Percentiles rank a stretch among this genome's conserved stretches.
These are phyloP conservation scores for Ceratitis capitata DNA, from an alignment of 1,140 invertebrate species.

Conservation along the genomic window DNA sequence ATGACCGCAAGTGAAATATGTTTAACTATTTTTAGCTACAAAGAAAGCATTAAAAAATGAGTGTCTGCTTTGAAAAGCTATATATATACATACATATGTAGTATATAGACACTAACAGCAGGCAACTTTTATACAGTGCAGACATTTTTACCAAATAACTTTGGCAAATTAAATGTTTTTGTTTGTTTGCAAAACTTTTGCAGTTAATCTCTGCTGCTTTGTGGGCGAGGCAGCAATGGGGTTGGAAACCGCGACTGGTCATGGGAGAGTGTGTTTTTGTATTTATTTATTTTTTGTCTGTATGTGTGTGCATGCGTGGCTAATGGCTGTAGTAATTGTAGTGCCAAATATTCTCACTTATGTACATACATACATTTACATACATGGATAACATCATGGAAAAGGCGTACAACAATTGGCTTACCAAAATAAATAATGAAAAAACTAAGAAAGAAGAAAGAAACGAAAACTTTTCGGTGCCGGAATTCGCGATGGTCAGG, in stretches of 20 bases:
- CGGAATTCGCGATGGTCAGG: constrained; percentile 16
- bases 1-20: not conserved
- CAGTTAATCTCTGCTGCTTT: not conserved
- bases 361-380: no score
- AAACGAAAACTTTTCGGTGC: not conserved
- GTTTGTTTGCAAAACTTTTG: not conserved
- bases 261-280: not conserved
- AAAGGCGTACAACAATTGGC: not conserved
- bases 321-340: constrained; percentile 10
- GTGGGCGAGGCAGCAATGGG: not conserved
- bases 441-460: not conserved
- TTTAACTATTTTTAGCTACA: not conserved
- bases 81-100: no score
- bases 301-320: not conserved
- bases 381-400: not conserved
- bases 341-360: not conserved
- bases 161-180: not conserved
- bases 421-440: not conserved
- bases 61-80: not conserved
- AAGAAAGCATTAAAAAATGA: not conserved
- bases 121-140: not conserved
- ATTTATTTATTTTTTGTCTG: no score
- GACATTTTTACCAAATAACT: no score
- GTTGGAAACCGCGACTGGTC: not conserved
- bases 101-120: not conserved